Percentiles rank a stretch among this genome's conserved stretches.
Conservation (phyloP, 2,113 vertebrate genomes). For the Antigone vipio region DNA sequence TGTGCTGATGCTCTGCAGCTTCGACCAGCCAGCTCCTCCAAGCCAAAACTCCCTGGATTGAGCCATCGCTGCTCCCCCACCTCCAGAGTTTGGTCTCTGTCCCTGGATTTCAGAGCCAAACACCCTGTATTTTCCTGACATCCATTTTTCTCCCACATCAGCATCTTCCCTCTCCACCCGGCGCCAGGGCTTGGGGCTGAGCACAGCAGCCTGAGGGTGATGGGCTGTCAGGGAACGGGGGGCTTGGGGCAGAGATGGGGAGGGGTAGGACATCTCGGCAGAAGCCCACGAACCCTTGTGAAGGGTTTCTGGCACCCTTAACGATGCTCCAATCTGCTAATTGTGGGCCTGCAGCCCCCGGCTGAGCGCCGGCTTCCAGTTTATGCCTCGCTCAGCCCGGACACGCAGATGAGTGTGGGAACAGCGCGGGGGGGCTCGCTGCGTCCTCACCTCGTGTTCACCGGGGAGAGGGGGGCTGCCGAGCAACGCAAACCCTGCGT, state of each 20-base stretch:
- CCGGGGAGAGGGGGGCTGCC: neutral
- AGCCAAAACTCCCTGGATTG: neutral
- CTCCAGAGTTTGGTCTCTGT: no score
- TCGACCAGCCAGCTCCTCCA: accelerated
- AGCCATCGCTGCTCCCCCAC: neutral
- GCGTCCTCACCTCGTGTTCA: accelerated
- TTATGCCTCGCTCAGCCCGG: neutral
- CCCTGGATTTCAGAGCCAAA: neutral
- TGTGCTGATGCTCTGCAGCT: neutral
- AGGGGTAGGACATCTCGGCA: neutral
- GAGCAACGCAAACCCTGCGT: neutral
- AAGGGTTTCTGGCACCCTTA: neutral
- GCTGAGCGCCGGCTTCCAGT: neutral
- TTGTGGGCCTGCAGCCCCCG: neutral
- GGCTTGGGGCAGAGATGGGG: accelerated
- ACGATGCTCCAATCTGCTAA: neutral
- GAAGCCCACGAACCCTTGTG: neutral
- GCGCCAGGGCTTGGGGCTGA: neutral
- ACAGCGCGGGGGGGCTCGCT: accelerated
- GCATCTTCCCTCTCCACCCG: neutral
- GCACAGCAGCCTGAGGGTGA: neutral
- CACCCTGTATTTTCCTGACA: neutral
- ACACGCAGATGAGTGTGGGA: neutral
- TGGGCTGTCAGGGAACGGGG: neutral
- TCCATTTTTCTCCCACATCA: neutral